A percentile compares a stretch with the other conserved stretches of the same genome.
phyloP scores from a whole-genome alignment of 30 jellyfish, hydroid and myxozoan species.

The Haliclystus octoradiatus region DNA sequence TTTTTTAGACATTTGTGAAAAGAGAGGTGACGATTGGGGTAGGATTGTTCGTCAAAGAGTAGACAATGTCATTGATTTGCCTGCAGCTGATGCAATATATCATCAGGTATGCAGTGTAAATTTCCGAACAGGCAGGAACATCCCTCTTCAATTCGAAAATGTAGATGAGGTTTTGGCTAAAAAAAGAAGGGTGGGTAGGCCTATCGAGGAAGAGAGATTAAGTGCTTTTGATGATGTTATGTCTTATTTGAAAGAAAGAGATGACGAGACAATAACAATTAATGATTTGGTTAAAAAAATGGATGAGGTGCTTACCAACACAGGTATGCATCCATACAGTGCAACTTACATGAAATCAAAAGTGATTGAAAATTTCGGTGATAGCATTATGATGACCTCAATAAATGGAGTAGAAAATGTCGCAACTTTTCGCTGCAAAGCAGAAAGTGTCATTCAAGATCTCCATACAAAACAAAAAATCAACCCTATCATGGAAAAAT shows the following conservation, averaged over 20 bases:
- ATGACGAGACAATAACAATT: constrained; percentile 11
- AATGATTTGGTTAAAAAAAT: constrained; percentile 1
- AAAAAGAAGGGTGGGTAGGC: constrained; percentile 4
- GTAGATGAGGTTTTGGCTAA: background rate
- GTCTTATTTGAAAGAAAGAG: background rate
- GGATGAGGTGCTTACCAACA: constrained; percentile 1
- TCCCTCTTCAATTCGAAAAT: constrained; percentile 27
- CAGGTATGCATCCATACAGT: background rate
- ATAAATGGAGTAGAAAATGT: background rate
- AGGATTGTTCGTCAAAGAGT: too few species aligned
- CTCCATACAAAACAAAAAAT: constrained; percentile 1
- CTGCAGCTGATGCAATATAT: too few species aligned
- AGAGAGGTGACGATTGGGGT: too few species aligned
- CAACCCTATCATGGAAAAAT: constrained; percentile 15
- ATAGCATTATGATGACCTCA: background rate
- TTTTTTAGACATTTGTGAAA: too few species aligned
- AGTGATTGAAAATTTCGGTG: constrained; percentile 3
- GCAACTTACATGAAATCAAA: constrained; percentile 10
- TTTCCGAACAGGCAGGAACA: too few species aligned
- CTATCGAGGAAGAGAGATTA: constrained; percentile 7
- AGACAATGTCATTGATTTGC: too few species aligned
- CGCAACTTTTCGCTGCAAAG: constrained; percentile 10
- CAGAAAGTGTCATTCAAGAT: constrained; percentile 8
- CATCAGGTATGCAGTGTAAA: too few species aligned
- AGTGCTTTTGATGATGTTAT: constrained; percentile 8